Evolutionary conservation across 1,140 invertebrate species (phyloP), one percentile per base, ranked within the genome.

Genomic region (Apolygus lucorum): DNA sequence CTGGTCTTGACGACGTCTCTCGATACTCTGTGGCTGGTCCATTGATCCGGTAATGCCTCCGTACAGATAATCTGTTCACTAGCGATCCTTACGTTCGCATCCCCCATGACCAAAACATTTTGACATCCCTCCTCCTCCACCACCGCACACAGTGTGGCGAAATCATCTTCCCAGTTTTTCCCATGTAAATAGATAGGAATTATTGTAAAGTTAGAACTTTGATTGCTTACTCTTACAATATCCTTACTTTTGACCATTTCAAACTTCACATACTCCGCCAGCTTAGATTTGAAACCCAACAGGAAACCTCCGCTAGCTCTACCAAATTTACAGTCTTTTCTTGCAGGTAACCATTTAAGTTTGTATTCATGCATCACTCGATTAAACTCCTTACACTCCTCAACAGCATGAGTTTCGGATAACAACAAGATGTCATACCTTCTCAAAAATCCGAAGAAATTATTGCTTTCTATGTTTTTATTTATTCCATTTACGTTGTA

Each of bases 231-330:
- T 59, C 54, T 59, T 42, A 42, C 34, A 42, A 59, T 22, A 59
- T 13, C 54, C 54, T 59, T 13, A 59, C 54, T 22, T 4, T 17
- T 13, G 54, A 59, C 54, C 22, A 24, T 24, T 17, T 17, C 54
- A 59, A 17, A 24, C 54, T 17, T 24, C 13, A 59, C 11, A 17
- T 24, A 17, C 8, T 49, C 54, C 8, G 54, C 54, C 22, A 59
- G 11, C 22, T 22, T 17, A 17, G 11, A 17, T 59, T 59, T 59
- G 22, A 59, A 24, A 11, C 22, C 13, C 54, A 13, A 22, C 54
- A 59, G 54, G 22, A 59, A 59, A 59, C 54, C 54, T 59, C 54
- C 54, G 22, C 54, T 59, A 21, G 54, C 54, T 24, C 54, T 59
- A 4, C 54, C 54, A 59, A 59, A 59, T 17, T 13, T 59, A 22